Evolutionary conservation across 2,113 vertebrate species (phyloP).

Genomic region (Brachirus orientalis): DNA sequence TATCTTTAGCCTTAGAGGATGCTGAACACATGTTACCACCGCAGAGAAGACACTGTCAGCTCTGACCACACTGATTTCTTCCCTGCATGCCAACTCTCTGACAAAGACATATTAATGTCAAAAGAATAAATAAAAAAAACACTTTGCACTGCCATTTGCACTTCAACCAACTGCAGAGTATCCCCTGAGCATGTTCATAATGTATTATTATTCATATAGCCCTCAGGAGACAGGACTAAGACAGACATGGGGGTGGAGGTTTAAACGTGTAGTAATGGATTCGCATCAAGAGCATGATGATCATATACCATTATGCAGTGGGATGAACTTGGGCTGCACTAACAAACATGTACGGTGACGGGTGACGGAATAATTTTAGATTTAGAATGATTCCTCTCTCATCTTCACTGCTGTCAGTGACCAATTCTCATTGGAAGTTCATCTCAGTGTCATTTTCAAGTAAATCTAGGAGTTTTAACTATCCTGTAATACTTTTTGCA

Average conservation of each 20-base stretch:
- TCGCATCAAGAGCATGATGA: too few species aligned
- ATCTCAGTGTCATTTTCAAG: too few species aligned
- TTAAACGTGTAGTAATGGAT: too few species aligned
- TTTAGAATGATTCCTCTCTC: too few species aligned
- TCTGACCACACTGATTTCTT: not conserved
- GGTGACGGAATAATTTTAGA: too few species aligned
- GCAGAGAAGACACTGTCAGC: conserved; percentile 1
- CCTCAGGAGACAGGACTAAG: conserved; percentile 11
- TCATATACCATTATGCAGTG: too few species aligned
- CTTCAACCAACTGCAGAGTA: conserved; percentile 25
- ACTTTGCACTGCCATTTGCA: not conserved
- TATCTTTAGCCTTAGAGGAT: not conserved
- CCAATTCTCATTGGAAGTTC: too few species aligned
- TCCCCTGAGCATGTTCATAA: conserved; percentile 23
- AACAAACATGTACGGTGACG: too few species aligned
- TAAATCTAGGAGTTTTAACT: too few species aligned
- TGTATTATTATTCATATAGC: conserved; percentile 26
- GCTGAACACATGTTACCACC: conserved; percentile 1
- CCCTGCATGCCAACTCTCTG: not conserved
- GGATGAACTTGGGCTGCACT: too few species aligned
- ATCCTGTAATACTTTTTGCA: too few species aligned
- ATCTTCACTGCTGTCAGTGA: too few species aligned
- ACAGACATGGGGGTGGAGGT: not conserved
- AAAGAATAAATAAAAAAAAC: conserved; percentile 37
- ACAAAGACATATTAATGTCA: conserved; percentile 27